phyloP scores from a whole-genome alignment of 92 coral and sea anemone species.

The Galaxea fascicularis region DNA sequence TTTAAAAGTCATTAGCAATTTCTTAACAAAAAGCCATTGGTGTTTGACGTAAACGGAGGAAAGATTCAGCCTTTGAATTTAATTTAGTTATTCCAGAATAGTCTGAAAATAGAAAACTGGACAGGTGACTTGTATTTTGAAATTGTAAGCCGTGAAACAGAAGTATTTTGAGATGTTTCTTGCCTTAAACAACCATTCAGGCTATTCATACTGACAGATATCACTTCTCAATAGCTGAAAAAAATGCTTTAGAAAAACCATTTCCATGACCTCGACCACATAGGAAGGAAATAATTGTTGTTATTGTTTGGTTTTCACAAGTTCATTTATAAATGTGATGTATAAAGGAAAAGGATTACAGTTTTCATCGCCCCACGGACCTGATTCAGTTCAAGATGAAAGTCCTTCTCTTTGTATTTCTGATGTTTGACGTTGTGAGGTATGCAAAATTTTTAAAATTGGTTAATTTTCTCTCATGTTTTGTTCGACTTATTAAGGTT shows the following conservation, averaged over 20 bases:
- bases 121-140: neutral
- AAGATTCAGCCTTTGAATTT: neutral
- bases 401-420: neutral
- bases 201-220: neutral
- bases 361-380: neutral
- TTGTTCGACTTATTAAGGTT: neutral
- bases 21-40: slow-evolving; percentile 10
- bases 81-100: neutral
- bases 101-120: neutral
- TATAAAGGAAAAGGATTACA: neutral
- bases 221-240: neutral
- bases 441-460: neutral
- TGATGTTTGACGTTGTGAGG: slow-evolving; percentile 27
- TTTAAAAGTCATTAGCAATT: slow-evolving; percentile 26
- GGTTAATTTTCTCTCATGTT: neutral
- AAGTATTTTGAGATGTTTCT: slow-evolving; percentile 14
- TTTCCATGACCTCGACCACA: neutral
- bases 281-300: slow-evolving; percentile 9
- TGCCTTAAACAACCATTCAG: neutral
- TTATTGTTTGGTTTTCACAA: neutral
- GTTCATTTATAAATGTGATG: neutral
- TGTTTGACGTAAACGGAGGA: neutral
- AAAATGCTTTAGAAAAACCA: neutral
- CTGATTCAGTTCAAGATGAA: neutral
- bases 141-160: neutral